These are phyloP conservation scores for Rhodinocichla rosea DNA, from an alignment of 2,113 vertebrate genomes.

Conservation along the genomic window DNA sequence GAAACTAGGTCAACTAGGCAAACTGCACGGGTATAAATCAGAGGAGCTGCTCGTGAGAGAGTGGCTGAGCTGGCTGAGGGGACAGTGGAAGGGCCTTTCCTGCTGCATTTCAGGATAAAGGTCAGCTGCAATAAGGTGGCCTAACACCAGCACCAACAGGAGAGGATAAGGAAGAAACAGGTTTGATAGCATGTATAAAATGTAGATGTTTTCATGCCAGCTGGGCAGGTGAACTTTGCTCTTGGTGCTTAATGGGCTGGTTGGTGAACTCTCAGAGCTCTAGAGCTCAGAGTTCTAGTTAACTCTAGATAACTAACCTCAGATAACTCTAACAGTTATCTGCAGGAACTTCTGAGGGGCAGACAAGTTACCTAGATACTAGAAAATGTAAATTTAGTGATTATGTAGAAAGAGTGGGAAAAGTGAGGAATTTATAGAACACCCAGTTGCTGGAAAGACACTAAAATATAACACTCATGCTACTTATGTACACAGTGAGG, in stretches of 20 bases:
- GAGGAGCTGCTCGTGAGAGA: not conserved
- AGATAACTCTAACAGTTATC: not conserved
- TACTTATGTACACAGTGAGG: not conserved
- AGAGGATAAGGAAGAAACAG: not conserved
- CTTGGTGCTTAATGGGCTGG: not conserved
- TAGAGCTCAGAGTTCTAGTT: too few species aligned
- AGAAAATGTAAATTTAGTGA: not conserved
- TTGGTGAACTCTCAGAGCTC: not conserved
- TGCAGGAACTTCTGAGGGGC: not conserved
- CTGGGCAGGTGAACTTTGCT: not conserved
- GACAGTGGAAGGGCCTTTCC: not conserved
- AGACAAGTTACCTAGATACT: not conserved
- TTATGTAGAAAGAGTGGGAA: not conserved
- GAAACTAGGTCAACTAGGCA: conserved; percentile 18
- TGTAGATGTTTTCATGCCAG: not conserved
- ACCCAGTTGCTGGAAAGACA: not conserved
- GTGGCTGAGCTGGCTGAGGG: not conserved
- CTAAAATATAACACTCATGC: not conserved
- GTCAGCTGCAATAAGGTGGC: not conserved
- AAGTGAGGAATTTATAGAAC: not conserved
- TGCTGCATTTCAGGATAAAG: not conserved
- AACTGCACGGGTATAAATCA: not conserved
- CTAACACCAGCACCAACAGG: not conserved
- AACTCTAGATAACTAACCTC: too few species aligned
- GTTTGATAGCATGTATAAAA: not conserved